These are phyloP conservation scores for Euclidia mi DNA, from an alignment of 2,888 invertebrate species.

Conservation along the genomic window DNA sequence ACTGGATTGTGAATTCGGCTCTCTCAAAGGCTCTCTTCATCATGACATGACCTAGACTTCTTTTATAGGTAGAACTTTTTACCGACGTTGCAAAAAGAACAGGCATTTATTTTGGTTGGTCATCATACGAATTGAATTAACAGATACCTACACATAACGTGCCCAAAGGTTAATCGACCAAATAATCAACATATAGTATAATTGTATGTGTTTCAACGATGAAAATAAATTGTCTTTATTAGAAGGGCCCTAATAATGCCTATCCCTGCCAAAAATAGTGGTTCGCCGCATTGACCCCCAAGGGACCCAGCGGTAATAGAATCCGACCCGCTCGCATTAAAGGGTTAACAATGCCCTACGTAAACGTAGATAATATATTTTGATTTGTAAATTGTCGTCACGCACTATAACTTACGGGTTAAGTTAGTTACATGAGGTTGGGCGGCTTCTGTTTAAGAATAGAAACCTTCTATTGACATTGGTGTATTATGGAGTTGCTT, in stretches of 20 bases:
- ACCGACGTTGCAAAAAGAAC: too few species aligned
- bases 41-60: too few species aligned
- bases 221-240: constrained; percentile 79
- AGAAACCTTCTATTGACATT: not conserved
- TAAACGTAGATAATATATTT: constrained; percentile 50
- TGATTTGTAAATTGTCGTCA: constrained; percentile 51
- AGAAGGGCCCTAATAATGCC: constrained; percentile 75
- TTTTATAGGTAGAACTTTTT: too few species aligned
- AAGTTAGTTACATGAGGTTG: not conserved
- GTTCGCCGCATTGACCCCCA: constrained; percentile 67
- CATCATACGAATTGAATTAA: not conserved
- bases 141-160: too few species aligned
- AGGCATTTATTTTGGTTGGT: too few species aligned
- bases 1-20: too few species aligned
- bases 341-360: constrained; percentile 63
- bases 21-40: too few species aligned
- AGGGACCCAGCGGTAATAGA: constrained; percentile 64
- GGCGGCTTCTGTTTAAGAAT: not conserved
- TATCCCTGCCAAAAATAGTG: constrained; percentile 76
- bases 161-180: constrained; percentile 29
- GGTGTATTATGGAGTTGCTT: constrained; percentile 1
- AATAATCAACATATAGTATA: constrained; percentile 40
- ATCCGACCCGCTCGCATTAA: constrained; percentile 63
- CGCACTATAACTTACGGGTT: constrained; percentile 2
- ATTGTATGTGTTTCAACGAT: constrained; percentile 36